Evolutionary conservation across 2,797 vertebrate species (phyloP).

Genomic region (Sebastes trivittatus): DNA sequence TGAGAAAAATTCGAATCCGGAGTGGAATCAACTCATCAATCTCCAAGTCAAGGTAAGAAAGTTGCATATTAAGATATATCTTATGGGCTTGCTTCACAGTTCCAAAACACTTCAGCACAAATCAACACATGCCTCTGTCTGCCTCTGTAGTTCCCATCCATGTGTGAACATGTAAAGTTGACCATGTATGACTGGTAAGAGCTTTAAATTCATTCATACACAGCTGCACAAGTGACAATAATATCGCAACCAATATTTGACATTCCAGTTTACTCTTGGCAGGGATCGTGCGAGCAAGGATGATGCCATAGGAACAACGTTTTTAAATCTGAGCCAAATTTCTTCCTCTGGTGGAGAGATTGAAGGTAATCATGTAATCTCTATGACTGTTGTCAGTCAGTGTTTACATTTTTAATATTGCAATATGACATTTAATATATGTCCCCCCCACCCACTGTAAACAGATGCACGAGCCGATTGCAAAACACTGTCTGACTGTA

Average conservation of each 20-base stretch:
- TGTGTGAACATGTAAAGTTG: conserved; percentile 95
- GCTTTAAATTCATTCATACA: background rate
- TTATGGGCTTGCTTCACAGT: background rate
- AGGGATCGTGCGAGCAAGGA: conserved; percentile 96
- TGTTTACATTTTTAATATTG: background rate
- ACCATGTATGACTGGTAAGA: conserved; percentile 95
- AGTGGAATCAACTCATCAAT: conserved; percentile 95
- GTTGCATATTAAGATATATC: background rate
- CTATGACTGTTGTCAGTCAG: background rate
- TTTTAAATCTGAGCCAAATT: conserved; percentile 91
- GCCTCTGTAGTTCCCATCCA: conserved; percentile 90
- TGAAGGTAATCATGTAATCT: conserved; percentile 83
- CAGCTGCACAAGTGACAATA: background rate
- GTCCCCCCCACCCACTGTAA: conserved; percentile 39
- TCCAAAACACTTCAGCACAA: background rate
- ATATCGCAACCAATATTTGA: conserved; percentile 6
- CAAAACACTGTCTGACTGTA: conserved; percentile 82
- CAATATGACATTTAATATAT: background rate
- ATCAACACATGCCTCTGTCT: background rate
- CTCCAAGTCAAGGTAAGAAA: conserved; percentile 92
- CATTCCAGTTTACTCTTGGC: conserved; percentile 11
- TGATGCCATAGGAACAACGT: conserved; percentile 91
- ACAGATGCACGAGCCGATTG: conserved; percentile 85
- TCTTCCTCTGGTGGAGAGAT: conserved; percentile 92
- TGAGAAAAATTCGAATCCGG: conserved; percentile 96